Percentiles rank a stretch among this genome's conserved stretches.
Conservation (phyloP, 1,140 invertebrate species). For the Vanessa tameamea region DNA sequence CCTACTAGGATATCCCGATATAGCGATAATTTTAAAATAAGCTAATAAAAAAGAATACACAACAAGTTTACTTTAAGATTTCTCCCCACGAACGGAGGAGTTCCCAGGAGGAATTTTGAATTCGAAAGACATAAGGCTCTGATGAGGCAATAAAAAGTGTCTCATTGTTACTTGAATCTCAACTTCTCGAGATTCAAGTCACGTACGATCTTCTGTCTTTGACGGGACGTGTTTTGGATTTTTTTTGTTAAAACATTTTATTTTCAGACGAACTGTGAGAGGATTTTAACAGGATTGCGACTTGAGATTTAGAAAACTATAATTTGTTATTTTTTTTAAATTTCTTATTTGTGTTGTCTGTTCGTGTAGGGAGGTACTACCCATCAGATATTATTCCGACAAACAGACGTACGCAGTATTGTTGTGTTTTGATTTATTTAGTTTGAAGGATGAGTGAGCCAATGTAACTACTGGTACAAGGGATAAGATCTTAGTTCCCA, state of each 20-base stretch:
- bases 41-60: background rate
- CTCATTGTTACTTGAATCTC: slow-evolving; percentile 37
- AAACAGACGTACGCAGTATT: no score
- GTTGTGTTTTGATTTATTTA: no score
- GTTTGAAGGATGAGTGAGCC: no score
- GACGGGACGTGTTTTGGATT: slow-evolving; percentile 20
- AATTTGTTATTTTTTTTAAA: background rate
- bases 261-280: slow-evolving; percentile 9
- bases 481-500: no score
- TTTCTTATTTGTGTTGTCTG: no score
- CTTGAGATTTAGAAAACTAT: background rate
- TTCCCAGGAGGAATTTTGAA: slow-evolving; percentile 18
- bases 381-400: no score
- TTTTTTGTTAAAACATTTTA: slow-evolving; percentile 19
- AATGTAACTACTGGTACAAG: no score
- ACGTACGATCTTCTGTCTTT: slow-evolving; percentile 27
- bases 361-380: no score
- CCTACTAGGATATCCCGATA: no score
- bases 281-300: slow-evolving; percentile 1
- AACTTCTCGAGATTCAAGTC: slow-evolving; percentile 24
- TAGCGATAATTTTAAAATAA: background rate
- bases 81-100: background rate
- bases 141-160: slow-evolving; percentile 40
- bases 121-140: slow-evolving; percentile 30
- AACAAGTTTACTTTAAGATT: background rate